A percentile compares a stretch with the other conserved stretches of the same genome.
Evolutionary conservation across 2,113 vertebrate genomes (phyloP).

Genomic region (Gobius niger): DNA sequence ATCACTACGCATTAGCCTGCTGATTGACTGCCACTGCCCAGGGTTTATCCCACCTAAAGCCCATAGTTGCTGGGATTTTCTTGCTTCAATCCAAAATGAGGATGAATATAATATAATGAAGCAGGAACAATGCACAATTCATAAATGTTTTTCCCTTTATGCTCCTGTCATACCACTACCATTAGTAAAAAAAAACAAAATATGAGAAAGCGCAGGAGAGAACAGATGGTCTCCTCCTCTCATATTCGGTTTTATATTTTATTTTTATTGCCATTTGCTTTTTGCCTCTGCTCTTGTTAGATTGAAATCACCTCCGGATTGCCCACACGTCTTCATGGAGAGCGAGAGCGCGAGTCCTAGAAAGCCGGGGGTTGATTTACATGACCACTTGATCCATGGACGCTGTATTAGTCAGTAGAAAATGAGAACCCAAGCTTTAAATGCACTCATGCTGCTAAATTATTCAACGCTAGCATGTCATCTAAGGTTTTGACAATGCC

Average conservation of each 20-base stretch:
- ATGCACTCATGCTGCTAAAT: constrained; percentile 8
- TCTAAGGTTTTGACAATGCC: constrained; percentile 7
- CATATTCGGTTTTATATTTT: constrained; percentile 31
- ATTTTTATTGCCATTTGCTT: not conserved
- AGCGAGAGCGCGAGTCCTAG: constrained; percentile 17
- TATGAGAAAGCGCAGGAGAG: too few species aligned
- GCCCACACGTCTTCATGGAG: constrained; percentile 32
- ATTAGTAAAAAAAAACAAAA: not conserved
- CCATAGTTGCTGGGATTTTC: not conserved
- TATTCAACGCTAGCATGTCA: constrained; percentile 9
- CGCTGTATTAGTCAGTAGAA: constrained; percentile 35
- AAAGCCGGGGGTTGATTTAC: constrained; percentile 49
- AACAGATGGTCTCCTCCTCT: constrained; percentile 18
- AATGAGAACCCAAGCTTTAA: constrained; percentile 11
- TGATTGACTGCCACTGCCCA: too few species aligned
- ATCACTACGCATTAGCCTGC: too few species aligned
- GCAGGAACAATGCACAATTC: not conserved
- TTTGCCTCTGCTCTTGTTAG: constrained; percentile 15
- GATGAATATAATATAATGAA: not conserved
- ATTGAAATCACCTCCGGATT: constrained; percentile 51
- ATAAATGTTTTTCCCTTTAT: constrained; percentile 12
- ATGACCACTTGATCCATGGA: constrained; percentile 46
- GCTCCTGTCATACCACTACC: constrained; percentile 25
- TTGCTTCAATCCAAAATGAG: not conserved
- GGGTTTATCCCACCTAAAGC: not conserved